Base-by-base conservation (phyloP, 2,888 invertebrate genomes). In the Microplitis deprimator region DNA sequence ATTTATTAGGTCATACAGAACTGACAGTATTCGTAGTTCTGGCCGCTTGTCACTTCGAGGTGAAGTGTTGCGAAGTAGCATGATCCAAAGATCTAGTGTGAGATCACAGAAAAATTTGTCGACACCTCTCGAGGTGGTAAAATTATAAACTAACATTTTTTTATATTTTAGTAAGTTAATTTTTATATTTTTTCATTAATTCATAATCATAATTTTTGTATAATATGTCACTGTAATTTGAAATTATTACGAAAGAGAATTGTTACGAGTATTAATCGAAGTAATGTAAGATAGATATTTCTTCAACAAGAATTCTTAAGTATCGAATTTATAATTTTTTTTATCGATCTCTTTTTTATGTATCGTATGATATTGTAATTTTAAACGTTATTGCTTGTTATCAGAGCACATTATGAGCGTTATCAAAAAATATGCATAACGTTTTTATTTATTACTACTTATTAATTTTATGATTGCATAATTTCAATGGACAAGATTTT, bases 21-120 rank as follows among this genome's bases (percentile, higher is more conserved):
- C 89, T 20, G 84, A 84, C 59, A 87, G 89, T 61, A 83, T 89
- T 41, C 88, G 91, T 73, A 91, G 92, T 70, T 93, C 94, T 1
- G 89, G 93, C 78, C 90, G 92, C 75, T 93, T 93, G 0, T 92
- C 93, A 0, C 91, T 93, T 20, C 91, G 94, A 16, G 94, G 94
- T 0, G 94, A 94, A 87, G 90, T 92, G 1, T 90, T 93, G 73
- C 93, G 94, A 5, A 94, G 93, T 77, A 91, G 91, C 78, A 90
- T 91, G 87, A 87, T 91, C 77, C 91, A 92, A 76, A 89, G 92
- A 79, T 91, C 91, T 16, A 92, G 92, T 64, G 86, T 91, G 10
- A 89, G 92, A 80, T 92, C 92, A 8, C 90, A 91, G 16, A 84
- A 83, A 38, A 82, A 82, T 76, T 82, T 78, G 65, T 83, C 75